Evolutionary conservation across 2,888 invertebrate species (phyloP), one percentile per base, ranked within the genome.

Genomic region (Sesamia inferens): DNA sequence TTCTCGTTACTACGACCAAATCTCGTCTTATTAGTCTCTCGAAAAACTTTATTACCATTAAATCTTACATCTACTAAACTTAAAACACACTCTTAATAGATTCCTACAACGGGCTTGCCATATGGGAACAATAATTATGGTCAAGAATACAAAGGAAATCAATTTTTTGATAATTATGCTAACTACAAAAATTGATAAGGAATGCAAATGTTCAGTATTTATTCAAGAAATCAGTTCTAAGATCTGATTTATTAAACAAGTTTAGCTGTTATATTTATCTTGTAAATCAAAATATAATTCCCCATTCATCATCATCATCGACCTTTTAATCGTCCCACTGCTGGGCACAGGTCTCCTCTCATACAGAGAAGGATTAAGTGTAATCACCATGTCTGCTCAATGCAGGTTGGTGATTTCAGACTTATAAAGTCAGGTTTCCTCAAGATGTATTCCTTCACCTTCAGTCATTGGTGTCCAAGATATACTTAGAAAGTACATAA

Each of bases 121-220:
- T 61, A 44, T 0, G 10, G 8, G 16, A 39, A 11, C 65, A 70
- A 19, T 7, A 39, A 39, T 6, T 62, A 68, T 59, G 62, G 11
- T 70, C 51, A 16, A 42, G 6, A 66, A 13, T 67, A 80, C 81
- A 81, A 82, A 78, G 66, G n/a, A 69, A 67, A 31, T 42, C 55
- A 16, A 24, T 11, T 70, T 11, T 47, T n/a, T n/a, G 44, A 59
- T 74, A 74, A 73, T 48, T 19, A 24, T 59, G 48, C 22, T 54
- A 69, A 1, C 19, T 22, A 31, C 31, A 31, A 31, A 61, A 51
- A 39, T 42, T 42, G 2, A 3, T 67, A 10, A 11, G n/a, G n/a
- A 39, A 48, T 31, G 13, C 11, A 59, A 5, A 44, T 42, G 3
- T 47, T 24, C 39, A 73, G 6, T 55, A 22, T 31, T 39, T 1